Evolutionary conservation across 1,140 invertebrate species (phyloP).

Genomic region (Leptonema lineaticorne): DNA sequence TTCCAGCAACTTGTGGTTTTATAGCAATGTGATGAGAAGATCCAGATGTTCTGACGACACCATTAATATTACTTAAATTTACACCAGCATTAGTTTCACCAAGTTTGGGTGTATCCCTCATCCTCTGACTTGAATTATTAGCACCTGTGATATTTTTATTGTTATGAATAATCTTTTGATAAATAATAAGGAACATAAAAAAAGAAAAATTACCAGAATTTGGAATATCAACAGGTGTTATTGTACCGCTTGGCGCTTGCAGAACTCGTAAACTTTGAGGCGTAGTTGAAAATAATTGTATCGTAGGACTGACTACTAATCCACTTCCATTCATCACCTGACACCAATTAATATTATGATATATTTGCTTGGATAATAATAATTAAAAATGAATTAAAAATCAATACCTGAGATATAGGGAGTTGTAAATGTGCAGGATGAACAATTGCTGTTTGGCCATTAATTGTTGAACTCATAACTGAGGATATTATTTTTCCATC

Average conservation of each 20-base stretch:
- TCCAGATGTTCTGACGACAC: neutral
- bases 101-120: conserved; percentile 33
- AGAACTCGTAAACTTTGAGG: conserved; percentile 50
- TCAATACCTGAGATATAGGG: conserved; percentile 49
- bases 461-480: conserved; percentile 26
- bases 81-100: conserved; percentile 28
- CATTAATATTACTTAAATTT: conserved; percentile 9
- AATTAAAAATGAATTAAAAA: neutral
- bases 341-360: too few species aligned
- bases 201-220: conserved; percentile 33
- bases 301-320: conserved; percentile 48
- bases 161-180: neutral
- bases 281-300: conserved; percentile 50
- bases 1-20: conserved; percentile 35
- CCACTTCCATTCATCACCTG: conserved; percentile 51
- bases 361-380: too few species aligned
- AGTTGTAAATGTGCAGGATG: conserved; percentile 54
- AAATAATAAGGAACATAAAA: neutral
- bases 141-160: conserved; percentile 25
- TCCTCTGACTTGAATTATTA: conserved; percentile 37
- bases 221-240: conserved; percentile 41
- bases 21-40: conserved; percentile 35
- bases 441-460: conserved; percentile 43
- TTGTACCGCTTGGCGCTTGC: conserved; percentile 44
- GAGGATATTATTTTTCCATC: conserved; percentile 4